Percentiles rank a stretch among this genome's conserved stretches.
Conservation (phyloP, 1,140 invertebrate species). For the Lucilia sericata region DNA sequence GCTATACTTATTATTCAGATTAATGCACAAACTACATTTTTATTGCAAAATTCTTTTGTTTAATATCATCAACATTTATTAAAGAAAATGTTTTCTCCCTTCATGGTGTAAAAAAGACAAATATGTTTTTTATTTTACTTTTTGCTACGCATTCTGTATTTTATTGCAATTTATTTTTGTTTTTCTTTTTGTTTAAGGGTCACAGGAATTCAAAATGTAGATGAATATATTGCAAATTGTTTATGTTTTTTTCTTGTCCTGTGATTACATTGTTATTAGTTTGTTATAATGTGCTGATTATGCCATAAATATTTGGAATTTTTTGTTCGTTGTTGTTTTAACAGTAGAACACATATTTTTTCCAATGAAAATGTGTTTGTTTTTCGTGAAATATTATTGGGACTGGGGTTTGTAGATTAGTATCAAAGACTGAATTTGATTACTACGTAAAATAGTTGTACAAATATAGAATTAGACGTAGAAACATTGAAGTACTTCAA, state of each 20-base stretch:
- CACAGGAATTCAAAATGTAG: not conserved
- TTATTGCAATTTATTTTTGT: not conserved
- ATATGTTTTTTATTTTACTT: not conserved
- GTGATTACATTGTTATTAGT: not conserved
- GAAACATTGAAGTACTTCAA: too few relatives aligned
- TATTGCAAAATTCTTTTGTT: not conserved
- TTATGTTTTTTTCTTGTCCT: not conserved
- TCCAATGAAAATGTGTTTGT: too few relatives aligned
- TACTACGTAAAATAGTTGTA: too few relatives aligned
- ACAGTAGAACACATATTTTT: not conserved
- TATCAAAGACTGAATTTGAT: too few relatives aligned
- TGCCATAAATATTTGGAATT: not conserved
- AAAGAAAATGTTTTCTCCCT: not conserved
- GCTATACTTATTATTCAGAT: not conserved
- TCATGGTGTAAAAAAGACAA: conserved; percentile 19
- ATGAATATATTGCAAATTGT: not conserved
- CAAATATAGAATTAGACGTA: too few relatives aligned
- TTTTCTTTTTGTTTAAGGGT: not conserved
- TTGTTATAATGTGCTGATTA: conserved; percentile 11
- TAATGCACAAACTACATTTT: not conserved
- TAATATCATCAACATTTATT: not conserved
- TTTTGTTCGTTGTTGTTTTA: not conserved
- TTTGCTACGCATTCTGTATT: conserved; percentile 18
- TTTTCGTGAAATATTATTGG: too few relatives aligned
- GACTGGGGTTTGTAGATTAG: too few relatives aligned